Base-by-base conservation (phyloP, 2,113 vertebrate species). In the Micronycteris hirsuta region DNA sequence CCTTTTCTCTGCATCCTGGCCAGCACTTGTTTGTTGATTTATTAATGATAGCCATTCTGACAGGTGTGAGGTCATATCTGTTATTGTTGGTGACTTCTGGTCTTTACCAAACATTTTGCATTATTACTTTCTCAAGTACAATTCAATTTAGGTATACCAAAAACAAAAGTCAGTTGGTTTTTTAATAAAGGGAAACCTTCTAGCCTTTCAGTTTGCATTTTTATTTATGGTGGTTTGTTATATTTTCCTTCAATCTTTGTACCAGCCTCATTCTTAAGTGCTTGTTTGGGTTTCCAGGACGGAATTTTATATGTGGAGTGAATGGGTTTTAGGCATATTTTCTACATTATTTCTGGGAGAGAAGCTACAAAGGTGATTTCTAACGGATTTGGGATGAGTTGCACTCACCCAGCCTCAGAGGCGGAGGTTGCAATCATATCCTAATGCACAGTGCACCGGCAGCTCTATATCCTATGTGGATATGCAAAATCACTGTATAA, bases 51-150 rank as follows among this genome's bases (percentile, higher is more conserved):
- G 61, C 10, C 28, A 63, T 63, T 31, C 6, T 63, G 61, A 13
- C 61, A 63, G 61, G 61, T 31, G 28, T 28, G 61, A 63, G 61
- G 61, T 63, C 12, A 14, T 31, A 65, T 36, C n/a, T 78, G 14
- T 38, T 88, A 56, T 76, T 94, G 6, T 83, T 94, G 54, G n/a
- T 84, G 65, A 76, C 19, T 43, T 88, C 33, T 92, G 49, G 71
- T 67, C 13, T 10, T 91, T 93, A 73, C 68, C 10, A 93, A 63
- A 91, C 26, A 28, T 70, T 80, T 93, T 91, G 77, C 45, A 73
- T 68, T 80, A 58, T 67, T 80, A 95, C 86, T 26, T 94, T 19
- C 52, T 83, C 58, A 92, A 91, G 52, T 26, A 90, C 22, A 95
- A 70, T 80, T 86, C 28, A 80, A 61, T 86, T 81, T 81, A 33